phyloP scores from a whole-genome alignment of 2,888 invertebrate species.

The Sminthurinus aureus region DNA sequence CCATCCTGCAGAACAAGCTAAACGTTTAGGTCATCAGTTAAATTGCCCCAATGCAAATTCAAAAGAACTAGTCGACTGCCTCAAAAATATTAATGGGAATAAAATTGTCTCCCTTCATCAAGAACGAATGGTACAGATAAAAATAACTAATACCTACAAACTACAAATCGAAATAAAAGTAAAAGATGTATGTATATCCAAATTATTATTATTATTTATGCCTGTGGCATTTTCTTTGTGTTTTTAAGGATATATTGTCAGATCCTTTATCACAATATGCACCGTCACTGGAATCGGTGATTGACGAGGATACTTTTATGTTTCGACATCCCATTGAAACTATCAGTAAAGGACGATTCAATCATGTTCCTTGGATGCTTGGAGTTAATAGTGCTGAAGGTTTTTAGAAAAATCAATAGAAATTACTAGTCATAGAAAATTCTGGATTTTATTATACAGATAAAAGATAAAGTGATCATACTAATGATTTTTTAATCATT shows the following conservation, averaged over 20 bases:
- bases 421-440: too few relatives aligned
- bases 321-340: conserved; percentile 51
- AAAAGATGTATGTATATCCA: too few relatives aligned
- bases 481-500: too few relatives aligned
- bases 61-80: conserved; percentile 38
- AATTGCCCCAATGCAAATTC: conserved; percentile 30
- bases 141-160: not conserved
- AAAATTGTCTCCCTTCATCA: conserved; percentile 12
- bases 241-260: not conserved
- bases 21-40: conserved; percentile 44
- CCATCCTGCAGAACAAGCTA: conserved; percentile 49
- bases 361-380: conserved; percentile 21
- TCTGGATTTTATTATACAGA: too few relatives aligned
- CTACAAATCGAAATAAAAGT: not conserved
- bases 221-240: not conserved
- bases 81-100: conserved; percentile 31
- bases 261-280: conserved; percentile 37
- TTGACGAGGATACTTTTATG: conserved; percentile 66
- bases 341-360: not conserved
- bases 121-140: conserved; percentile 6
- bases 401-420: not conserved
- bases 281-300: conserved; percentile 48
- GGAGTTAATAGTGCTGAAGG: conserved; percentile 14
- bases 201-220: too few relatives aligned
- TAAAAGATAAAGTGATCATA: too few relatives aligned